A percentile compares a stretch with the other conserved stretches of the same genome.
These are phyloP conservation scores for Mungos mungo DNA, from an alignment of 2,113 vertebrate genomes.

Conservation along the genomic window DNA sequence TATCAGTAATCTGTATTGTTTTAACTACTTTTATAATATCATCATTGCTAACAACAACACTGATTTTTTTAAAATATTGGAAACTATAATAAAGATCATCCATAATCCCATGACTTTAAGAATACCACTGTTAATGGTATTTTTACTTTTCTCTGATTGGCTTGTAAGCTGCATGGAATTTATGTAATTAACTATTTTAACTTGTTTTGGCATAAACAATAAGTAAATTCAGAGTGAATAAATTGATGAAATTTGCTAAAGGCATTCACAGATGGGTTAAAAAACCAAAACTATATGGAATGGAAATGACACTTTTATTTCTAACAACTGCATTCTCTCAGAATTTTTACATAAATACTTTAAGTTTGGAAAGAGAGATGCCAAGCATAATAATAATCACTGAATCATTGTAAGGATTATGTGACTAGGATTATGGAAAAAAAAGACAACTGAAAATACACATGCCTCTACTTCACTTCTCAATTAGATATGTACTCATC, in stretches of 20 bases:
- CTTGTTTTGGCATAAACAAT: background rate
- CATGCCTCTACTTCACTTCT: constrained; percentile 25
- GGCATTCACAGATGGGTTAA: background rate
- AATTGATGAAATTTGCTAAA: constrained; percentile 15
- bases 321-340: background rate
- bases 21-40: background rate
- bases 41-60: background rate
- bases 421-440: background rate
- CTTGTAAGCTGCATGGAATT: background rate
- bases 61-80: background rate
- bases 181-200: constrained; percentile 21
- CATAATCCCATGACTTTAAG: background rate
- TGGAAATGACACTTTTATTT: background rate
- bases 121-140: constrained; percentile 4
- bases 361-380: constrained; percentile 31
- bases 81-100: background rate
- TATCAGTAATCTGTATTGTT: constrained; percentile 5
- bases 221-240: constrained; percentile 38
- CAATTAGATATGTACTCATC: constrained; percentile 3
- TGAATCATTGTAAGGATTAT: background rate
- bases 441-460: constrained; percentile 63
- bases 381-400: constrained; percentile 22
- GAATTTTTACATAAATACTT: constrained; percentile 21
- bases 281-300: constrained; percentile 21
- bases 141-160: constrained; percentile 9